These are phyloP conservation scores for Oryctes rhinoceros DNA, from an alignment of 1,140 invertebrate species.

Conservation along the genomic window DNA sequence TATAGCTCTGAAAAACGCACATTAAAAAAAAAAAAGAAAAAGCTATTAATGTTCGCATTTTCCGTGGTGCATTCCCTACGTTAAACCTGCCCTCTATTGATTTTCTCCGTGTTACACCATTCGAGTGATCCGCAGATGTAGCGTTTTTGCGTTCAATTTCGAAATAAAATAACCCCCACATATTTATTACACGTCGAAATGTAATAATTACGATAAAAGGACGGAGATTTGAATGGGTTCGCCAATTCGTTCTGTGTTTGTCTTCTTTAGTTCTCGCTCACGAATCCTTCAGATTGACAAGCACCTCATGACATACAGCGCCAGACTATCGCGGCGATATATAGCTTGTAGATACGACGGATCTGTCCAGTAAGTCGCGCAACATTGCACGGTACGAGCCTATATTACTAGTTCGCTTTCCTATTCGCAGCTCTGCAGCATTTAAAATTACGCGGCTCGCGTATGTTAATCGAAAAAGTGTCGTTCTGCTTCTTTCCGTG, in stretches of 20 bases:
- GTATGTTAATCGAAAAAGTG: too few relatives aligned
- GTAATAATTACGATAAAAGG: too few relatives aligned
- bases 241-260: too few relatives aligned
- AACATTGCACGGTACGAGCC: not conserved
- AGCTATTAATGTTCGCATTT: not conserved
- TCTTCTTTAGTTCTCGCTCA: not conserved
- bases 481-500: not conserved
- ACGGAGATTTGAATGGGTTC: too few relatives aligned
- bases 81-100: not conserved
- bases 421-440: too few relatives aligned
- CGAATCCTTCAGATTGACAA: not conserved
- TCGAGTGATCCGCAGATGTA: too few relatives aligned
- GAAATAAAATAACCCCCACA: too few relatives aligned
- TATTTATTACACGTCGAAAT: too few relatives aligned
- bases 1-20: not conserved
- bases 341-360: not conserved
- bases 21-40: not conserved
- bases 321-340: not conserved
- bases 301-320: not conserved
- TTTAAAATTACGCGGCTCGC: too few relatives aligned
- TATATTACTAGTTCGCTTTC: not conserved
- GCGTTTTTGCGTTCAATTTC: too few relatives aligned
- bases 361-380: not conserved
- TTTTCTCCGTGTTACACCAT: slow-evolving; percentile 6
- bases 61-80: not conserved